Percentiles rank a stretch among this genome's conserved stretches.
These are phyloP conservation scores for Venusia cambrica DNA, from an alignment of 2,888 invertebrate genomes.

Conservation along the genomic window DNA sequence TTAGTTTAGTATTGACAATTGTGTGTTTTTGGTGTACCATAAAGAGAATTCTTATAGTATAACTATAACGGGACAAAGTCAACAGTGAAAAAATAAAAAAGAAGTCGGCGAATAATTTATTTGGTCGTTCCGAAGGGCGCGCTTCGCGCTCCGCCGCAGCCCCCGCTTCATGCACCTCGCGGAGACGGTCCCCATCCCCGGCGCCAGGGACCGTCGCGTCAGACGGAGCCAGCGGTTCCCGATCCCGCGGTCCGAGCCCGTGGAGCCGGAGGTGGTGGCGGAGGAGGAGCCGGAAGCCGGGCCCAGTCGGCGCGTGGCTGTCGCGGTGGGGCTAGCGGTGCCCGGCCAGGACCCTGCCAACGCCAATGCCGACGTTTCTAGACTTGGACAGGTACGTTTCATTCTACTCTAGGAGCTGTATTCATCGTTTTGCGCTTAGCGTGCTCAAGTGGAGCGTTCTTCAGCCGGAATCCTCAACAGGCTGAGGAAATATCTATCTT, in stretches of 20 bases:
- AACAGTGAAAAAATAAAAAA: too few relatives aligned
- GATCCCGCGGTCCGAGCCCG: background rate
- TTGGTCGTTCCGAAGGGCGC: background rate
- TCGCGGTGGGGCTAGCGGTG: constrained; percentile 15
- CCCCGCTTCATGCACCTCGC: constrained; percentile 6
- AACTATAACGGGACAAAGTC: too few relatives aligned
- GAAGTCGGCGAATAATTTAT: too few relatives aligned
- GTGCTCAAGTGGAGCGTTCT: too few relatives aligned
- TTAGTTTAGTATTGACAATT: too few relatives aligned
- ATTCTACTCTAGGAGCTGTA: too few relatives aligned
- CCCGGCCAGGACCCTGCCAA: constrained; percentile 18
- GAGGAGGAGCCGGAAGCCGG: constrained; percentile 10
- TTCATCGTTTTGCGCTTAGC: too few relatives aligned
- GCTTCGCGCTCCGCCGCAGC: constrained; percentile 10
- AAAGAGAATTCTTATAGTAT: too few relatives aligned
- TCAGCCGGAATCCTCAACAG: too few relatives aligned
- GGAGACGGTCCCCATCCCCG: background rate
- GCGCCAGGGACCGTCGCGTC: background rate
- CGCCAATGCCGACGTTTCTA: constrained; percentile 18
- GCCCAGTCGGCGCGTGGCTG: constrained; percentile 6
- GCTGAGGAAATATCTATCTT: too few relatives aligned
- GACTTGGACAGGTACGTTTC: constrained; percentile 34
- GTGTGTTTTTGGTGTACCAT: too few relatives aligned
- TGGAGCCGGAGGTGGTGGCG: constrained; percentile 1
- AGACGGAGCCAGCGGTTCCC: constrained; percentile 7